Conservation (phyloP, 2,888 invertebrate species). For the Zhuqinia jingwanae region DNA sequence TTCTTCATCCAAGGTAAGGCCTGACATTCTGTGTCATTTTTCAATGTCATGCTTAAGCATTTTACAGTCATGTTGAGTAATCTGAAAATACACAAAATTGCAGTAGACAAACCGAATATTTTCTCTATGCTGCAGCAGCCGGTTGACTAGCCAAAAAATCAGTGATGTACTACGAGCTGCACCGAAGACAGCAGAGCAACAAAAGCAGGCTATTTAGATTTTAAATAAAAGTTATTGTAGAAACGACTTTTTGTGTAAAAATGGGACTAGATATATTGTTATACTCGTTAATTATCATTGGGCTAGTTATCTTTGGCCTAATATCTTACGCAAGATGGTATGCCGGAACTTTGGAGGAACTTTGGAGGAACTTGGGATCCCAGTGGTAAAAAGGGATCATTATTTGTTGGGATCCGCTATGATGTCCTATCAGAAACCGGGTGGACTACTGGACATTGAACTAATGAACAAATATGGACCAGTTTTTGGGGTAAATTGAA, state of each 20-base stretch:
- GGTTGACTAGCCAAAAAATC: too few species aligned
- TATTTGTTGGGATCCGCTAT: slow-evolving; percentile 72
- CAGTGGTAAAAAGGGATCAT: slow-evolving; percentile 69
- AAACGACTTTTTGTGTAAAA: not conserved
- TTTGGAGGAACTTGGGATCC: slow-evolving; percentile 72
- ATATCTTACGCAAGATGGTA: slow-evolving; percentile 67
- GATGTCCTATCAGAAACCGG: slow-evolving; percentile 58
- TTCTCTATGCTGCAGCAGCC: too few species aligned
- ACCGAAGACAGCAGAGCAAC: too few species aligned
- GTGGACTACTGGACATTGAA: slow-evolving; percentile 71
- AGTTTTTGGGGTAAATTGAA: slow-evolving; percentile 75
- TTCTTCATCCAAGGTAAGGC: too few species aligned
- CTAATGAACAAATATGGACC: slow-evolving; percentile 72
- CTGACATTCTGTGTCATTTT: too few species aligned
- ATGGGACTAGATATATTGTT: not conserved
- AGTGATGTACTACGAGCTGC: too few species aligned
- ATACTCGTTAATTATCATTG: not conserved
- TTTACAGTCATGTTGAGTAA: too few species aligned
- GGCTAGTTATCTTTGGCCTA: not conserved
- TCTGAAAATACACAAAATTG: too few species aligned
- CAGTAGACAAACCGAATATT: too few species aligned
- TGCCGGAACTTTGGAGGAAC: slow-evolving; percentile 58
- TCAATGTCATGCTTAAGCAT: too few species aligned
- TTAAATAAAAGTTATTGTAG: too few species aligned
- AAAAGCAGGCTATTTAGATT: too few species aligned